These are phyloP conservation scores for Dinomys branickii DNA, from an alignment of 2,113 vertebrate species.

Conservation along the genomic window DNA sequence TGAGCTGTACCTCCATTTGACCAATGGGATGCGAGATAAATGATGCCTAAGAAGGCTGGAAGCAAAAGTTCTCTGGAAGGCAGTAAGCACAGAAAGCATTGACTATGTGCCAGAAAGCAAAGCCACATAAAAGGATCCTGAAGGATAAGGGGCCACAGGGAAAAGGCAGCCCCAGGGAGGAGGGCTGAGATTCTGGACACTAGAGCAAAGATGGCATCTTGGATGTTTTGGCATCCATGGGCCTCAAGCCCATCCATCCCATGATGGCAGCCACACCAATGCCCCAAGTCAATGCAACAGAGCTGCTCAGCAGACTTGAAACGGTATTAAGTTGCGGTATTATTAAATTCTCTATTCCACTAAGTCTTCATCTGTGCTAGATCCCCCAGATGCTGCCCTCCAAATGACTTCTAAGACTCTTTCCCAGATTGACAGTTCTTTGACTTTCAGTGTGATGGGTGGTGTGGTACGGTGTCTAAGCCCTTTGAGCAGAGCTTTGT, in stretches of 20 bases:
- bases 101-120: background rate
- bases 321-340: background rate
- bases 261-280: background rate
- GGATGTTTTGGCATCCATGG: background rate
- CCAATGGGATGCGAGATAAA: background rate
- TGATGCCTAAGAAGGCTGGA: background rate
- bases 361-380: background rate
- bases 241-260: background rate
- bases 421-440: background rate
- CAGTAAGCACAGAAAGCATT: background rate
- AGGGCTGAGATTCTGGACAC: background rate
- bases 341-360: background rate
- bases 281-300: background rate
- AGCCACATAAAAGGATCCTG: background rate
- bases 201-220: background rate
- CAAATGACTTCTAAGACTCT: background rate
- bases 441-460: background rate
- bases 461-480: fast-evolving
- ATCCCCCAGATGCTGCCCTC: background rate
- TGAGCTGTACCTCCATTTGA: background rate
- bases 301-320: background rate
- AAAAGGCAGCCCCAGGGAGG: background rate
- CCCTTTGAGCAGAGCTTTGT: background rate
- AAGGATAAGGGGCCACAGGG: background rate
- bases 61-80: background rate